Evolutionary conservation across 2,113 vertebrate species (phyloP).

Genomic region (Tor tambroides): DNA sequence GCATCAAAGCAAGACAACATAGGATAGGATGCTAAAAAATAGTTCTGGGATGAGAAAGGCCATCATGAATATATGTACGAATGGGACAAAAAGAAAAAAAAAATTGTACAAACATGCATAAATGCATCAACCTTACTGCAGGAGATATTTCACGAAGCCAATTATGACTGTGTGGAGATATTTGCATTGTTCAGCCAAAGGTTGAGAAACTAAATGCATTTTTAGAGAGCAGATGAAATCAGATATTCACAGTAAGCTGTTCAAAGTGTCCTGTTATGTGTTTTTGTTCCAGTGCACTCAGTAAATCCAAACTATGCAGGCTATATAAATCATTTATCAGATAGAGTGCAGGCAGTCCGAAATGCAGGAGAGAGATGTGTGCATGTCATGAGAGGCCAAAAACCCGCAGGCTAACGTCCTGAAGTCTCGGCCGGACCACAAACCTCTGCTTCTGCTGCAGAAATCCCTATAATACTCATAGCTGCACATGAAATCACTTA

Average conservation of each 20-base stretch:
- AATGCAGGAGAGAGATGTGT: neutral
- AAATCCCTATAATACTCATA: neutral
- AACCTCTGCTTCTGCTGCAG: neutral
- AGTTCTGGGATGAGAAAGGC: neutral
- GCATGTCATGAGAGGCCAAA: constrained; percentile 15
- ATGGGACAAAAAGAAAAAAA: neutral
- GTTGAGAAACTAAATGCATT: neutral
- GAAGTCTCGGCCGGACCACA: neutral
- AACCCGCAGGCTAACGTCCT: neutral
- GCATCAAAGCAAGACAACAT: neutral
- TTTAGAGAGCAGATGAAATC: neutral
- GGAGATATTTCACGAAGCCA: neutral
- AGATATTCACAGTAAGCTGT: neutral
- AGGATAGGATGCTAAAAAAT: neutral
- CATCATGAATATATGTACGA: neutral
- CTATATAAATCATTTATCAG: constrained; percentile 20
- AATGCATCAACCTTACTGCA: neutral
- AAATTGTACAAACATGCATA: neutral
- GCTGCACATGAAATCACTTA: neutral
- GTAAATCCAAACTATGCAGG: constrained; percentile 11
- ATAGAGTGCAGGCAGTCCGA: neutral
- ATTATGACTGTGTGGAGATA: neutral
- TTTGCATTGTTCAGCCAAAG: neutral
- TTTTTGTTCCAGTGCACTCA: neutral
- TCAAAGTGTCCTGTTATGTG: neutral